Evolutionary conservation across 2,797 vertebrate species (phyloP).

Genomic region (Decapterus maruadsi): DNA sequence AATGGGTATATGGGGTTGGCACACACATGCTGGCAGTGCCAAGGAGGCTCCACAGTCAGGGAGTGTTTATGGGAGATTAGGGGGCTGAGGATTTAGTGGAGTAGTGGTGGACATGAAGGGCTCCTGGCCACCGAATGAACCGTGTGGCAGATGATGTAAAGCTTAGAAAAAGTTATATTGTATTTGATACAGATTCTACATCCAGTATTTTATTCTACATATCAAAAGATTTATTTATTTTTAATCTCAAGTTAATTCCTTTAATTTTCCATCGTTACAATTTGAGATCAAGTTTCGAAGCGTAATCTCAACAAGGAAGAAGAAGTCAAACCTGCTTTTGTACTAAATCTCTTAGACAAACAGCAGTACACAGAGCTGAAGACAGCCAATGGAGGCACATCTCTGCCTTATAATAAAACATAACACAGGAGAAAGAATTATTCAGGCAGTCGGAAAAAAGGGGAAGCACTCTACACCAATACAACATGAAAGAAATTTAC

Average conservation of each 20-base stretch:
- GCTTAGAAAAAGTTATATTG: conserved; percentile 15
- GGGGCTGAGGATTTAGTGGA: conserved; percentile 66
- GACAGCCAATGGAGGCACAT: conserved; percentile 49
- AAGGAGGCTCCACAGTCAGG: conserved; percentile 61
- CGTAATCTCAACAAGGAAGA: neutral
- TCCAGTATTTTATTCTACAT: neutral
- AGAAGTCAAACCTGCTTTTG: conserved; percentile 12
- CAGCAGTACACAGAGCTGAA: conserved; percentile 42
- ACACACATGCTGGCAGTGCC: conserved; percentile 57
- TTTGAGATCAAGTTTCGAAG: neutral
- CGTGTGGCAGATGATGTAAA: conserved; percentile 34
- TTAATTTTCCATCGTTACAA: neutral
- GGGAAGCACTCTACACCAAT: conserved; percentile 44
- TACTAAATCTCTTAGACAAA: conserved; percentile 67
- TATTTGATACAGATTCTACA: neutral
- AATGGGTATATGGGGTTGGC: conserved; percentile 63
- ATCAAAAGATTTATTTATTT: neutral
- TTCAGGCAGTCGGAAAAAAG: conserved; percentile 55
- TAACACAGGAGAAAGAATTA: conserved; percentile 49
- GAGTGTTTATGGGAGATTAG: conserved; percentile 76
- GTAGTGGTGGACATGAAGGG: conserved; percentile 65
- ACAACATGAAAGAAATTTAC: conserved; percentile 70
- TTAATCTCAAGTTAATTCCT: neutral
- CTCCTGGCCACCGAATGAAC: conserved; percentile 49
- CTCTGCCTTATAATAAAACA: conserved; percentile 63